These are phyloP conservation scores for Typhlichthys subterraneus DNA, from an alignment of 2,797 vertebrate species.

Conservation along the genomic window DNA sequence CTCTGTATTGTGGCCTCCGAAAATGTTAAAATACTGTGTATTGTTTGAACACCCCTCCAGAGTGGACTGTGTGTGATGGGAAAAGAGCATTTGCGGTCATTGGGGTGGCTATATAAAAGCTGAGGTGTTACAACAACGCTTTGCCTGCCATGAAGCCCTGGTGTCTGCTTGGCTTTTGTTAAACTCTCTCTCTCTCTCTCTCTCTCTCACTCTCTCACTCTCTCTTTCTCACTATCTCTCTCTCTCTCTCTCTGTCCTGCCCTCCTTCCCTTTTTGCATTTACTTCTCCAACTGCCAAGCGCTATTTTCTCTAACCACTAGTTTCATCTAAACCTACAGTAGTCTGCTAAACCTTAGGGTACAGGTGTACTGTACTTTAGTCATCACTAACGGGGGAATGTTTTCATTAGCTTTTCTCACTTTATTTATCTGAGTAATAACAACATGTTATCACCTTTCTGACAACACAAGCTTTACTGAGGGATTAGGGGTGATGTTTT, in stretches of 20 bases:
- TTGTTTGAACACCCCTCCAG: constrained; percentile 57
- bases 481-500: background rate
- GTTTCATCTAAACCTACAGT: constrained; percentile 48
- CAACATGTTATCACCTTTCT: background rate
- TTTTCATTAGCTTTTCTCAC: no score
- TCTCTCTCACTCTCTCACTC: constrained; percentile 50
- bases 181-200: constrained; percentile 55
- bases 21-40: constrained; percentile 65
- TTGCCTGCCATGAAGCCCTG: constrained; percentile 53
- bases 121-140: constrained; percentile 65
- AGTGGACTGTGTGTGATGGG: constrained; percentile 52
- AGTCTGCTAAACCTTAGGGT: constrained; percentile 23
- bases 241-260: background rate
- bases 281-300: constrained; percentile 36
- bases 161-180: constrained; percentile 55
- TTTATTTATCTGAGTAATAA: constrained; percentile 11
- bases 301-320: constrained; percentile 32
- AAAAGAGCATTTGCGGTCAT: constrained; percentile 51
- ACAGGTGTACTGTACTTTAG: background rate
- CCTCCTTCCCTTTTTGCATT: constrained; percentile 36
- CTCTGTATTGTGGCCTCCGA: constrained; percentile 58
- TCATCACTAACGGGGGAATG: no score
- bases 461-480: constrained; percentile 4
- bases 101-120: constrained; percentile 59
- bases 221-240: background rate